These are phyloP conservation scores for Dolichallabes microphthalmus DNA, from an alignment of 2,113 vertebrate genomes.

Conservation along the genomic window DNA sequence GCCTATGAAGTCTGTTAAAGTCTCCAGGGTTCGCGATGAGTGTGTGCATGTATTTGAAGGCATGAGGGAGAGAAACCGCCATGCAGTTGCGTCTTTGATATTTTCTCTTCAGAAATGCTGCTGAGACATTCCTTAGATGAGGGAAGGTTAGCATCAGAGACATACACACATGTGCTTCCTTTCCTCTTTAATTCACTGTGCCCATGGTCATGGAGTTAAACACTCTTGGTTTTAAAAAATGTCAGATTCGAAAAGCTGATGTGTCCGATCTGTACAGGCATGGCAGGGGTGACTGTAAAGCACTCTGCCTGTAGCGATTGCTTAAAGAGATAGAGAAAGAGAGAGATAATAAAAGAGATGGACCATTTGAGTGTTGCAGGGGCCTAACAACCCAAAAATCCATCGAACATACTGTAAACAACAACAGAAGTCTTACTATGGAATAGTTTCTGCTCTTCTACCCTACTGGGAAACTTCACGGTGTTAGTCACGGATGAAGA, in stretches of 20 bases:
- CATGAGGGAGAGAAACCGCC: background rate
- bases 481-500: background rate
- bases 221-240: slow-evolving; percentile 54
- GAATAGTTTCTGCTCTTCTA: background rate
- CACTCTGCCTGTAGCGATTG: slow-evolving; percentile 60
- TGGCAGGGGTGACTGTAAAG: slow-evolving; percentile 68
- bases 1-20: slow-evolving; percentile 23
- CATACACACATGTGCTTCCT: slow-evolving; percentile 28
- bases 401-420: background rate
- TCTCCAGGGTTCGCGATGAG: background rate
- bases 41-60: slow-evolving; percentile 22
- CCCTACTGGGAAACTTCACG: background rate
- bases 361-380: background rate
- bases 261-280: slow-evolving; percentile 67
- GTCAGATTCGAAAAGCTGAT: slow-evolving; percentile 69
- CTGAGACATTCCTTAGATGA: slow-evolving; percentile 29
- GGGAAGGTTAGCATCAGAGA: background rate
- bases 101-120: slow-evolving; percentile 19
- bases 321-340: background rate
- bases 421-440: background rate
- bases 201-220: slow-evolving; percentile 62
- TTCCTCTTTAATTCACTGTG: slow-evolving; percentile 50
- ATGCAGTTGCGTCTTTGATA: slow-evolving; percentile 9
- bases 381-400: background rate
- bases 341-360: background rate